Conservation (phyloP, 2,113 vertebrate genomes). For the Acanthochromis polyacanthus region DNA sequence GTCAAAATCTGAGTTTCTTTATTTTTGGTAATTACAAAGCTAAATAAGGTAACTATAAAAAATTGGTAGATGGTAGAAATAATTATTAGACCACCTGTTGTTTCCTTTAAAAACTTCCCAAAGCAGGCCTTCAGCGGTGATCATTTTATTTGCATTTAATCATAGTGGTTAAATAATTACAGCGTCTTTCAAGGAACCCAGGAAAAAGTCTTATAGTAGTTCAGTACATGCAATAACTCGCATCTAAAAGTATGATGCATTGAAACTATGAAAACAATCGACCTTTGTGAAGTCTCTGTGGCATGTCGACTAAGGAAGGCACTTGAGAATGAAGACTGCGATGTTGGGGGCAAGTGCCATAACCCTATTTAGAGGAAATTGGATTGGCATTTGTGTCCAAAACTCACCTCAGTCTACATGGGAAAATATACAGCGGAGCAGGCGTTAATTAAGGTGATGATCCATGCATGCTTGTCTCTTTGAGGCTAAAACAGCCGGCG, state of each 20-base stretch:
- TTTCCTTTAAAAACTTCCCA: no score
- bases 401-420: slow-evolving; percentile 5
- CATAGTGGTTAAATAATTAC: no score
- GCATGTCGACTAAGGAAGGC: slow-evolving; percentile 1
- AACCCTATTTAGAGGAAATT: background rate
- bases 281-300: slow-evolving; percentile 37
- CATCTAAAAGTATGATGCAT: no score
- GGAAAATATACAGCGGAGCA: slow-evolving; percentile 39
- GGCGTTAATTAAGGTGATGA: slow-evolving; percentile 36
- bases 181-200: no score
- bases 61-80: no score
- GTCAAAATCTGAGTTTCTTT: background rate
- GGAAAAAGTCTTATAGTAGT: no score
- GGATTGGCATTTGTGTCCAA: slow-evolving; percentile 4
- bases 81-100: no score
- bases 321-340: slow-evolving; percentile 13
- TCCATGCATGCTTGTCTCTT: slow-evolving; percentile 21
- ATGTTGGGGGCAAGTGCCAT: background rate
- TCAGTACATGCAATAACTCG: no score
- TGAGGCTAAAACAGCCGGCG: background rate
- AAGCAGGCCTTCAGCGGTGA: no score
- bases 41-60: no score
- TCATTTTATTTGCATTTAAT: no score
- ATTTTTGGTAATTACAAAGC: background rate
- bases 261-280: slow-evolving; percentile 48